A percentile compares a stretch with the other conserved stretches of the same genome.
These are phyloP conservation scores for Formica exsecta DNA, from an alignment of 1,140 invertebrate species.

Conservation along the genomic window DNA sequence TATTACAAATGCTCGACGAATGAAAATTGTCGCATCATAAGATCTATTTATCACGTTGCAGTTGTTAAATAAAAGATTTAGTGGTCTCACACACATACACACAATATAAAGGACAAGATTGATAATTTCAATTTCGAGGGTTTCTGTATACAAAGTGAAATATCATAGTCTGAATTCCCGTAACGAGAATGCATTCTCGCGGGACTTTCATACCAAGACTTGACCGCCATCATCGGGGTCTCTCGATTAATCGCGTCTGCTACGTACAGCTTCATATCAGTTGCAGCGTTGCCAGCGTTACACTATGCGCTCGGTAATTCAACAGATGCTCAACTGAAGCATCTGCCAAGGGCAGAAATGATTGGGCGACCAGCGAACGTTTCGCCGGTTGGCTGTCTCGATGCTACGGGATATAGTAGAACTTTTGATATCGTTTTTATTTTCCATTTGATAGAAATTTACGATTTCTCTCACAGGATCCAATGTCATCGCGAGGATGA, in stretches of 20 bases:
- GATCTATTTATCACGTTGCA: neutral
- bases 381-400: neutral
- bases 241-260: constrained; percentile 46
- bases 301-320: constrained; percentile 38
- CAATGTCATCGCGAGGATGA: neutral
- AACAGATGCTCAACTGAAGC: constrained; percentile 44
- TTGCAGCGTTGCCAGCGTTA: constrained; percentile 48
- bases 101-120: neutral
- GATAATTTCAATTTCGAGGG: neutral
- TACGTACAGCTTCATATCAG: constrained; percentile 48
- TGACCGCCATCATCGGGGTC: constrained; percentile 39
- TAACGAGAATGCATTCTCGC: neutral
- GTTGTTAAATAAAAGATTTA: neutral
- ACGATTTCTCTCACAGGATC: neutral
- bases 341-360: constrained; percentile 48
- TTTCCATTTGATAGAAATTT: neutral
- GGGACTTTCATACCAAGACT: constrained; percentile 1
- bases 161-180: neutral
- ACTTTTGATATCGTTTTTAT: neutral
- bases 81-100: too few relatives aligned
- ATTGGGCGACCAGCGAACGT: neutral
- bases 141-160: neutral
- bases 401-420: neutral
- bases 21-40: neutral
- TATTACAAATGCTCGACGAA: neutral